Percentiles rank a stretch among this genome's conserved stretches.
phyloP scores from a whole-genome alignment of 2,888 invertebrate species.

The Alloscopus bannaensis region DNA sequence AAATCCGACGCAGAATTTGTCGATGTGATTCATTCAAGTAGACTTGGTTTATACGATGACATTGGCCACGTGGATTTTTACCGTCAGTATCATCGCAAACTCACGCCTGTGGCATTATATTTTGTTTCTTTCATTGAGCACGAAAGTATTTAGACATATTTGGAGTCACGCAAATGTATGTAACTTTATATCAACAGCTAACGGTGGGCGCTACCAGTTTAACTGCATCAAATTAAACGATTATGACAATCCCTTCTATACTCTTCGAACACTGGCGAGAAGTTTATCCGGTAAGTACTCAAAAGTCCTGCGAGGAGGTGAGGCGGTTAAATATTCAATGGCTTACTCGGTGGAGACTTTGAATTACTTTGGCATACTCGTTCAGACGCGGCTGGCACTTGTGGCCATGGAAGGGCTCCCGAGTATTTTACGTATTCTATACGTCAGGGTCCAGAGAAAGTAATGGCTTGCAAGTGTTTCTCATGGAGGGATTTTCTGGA shows the following conservation, averaged over 20 bases:
- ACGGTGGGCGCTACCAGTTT: conserved; percentile 61
- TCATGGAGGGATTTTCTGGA: conserved; percentile 55
- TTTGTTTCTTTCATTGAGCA: not conserved
- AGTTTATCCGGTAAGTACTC: conserved; percentile 40
- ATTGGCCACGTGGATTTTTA: conserved; percentile 75
- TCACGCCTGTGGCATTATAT: not conserved
- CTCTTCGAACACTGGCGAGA: conserved; percentile 44
- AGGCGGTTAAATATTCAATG: too few species aligned
- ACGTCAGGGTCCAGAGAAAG: conserved; percentile 44
- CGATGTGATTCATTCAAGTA: conserved; percentile 75
- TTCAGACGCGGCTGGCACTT: conserved; percentile 55
- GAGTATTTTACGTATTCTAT: conserved; percentile 57
- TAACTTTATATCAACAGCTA: conserved; percentile 29
- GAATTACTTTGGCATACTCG: not conserved
- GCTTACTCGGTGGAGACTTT: too few species aligned
- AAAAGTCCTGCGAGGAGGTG: too few species aligned
- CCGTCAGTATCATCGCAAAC: too few species aligned
- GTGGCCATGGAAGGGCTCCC: conserved; percentile 59
- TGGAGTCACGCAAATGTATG: not conserved
- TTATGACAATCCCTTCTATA: conserved; percentile 46
- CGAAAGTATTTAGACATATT: not conserved
- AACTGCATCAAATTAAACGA: conserved; percentile 52
- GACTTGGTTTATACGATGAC: conserved; percentile 73
- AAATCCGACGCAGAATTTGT: conserved; percentile 74
- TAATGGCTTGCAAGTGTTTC: conserved; percentile 45